Conservation (phyloP, 2,797 vertebrate genomes). For the Choloepus didactylus region DNA sequence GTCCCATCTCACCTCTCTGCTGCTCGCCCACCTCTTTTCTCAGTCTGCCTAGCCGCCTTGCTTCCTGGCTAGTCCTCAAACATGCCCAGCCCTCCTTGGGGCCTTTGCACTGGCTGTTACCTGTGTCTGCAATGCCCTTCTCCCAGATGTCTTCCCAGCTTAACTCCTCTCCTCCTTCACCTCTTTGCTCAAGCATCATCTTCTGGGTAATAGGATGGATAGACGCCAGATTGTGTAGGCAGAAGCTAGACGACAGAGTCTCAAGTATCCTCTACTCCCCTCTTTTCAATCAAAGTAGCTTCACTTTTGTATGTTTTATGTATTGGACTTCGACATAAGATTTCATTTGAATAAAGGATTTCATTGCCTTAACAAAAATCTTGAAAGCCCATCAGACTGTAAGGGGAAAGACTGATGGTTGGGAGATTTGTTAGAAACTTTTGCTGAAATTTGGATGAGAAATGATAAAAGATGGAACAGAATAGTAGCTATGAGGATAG, state of each 20-base stretch:
- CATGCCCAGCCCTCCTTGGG: neutral
- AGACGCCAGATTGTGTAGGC: neutral
- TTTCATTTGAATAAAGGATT: conserved; percentile 7
- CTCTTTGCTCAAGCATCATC: neutral
- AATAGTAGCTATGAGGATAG: too few species aligned
- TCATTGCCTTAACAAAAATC: neutral
- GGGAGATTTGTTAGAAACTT: neutral
- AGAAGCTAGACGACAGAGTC: neutral
- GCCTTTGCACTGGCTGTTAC: neutral
- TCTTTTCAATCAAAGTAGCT: neutral
- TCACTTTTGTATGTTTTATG: neutral
- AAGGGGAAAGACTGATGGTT: neutral
- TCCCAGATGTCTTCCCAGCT: neutral
- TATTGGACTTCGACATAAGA: neutral
- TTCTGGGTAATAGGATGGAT: neutral
- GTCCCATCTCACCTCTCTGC: neutral
- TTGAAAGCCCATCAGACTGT: neutral
- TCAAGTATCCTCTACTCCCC: neutral
- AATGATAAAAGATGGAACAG: neutral
- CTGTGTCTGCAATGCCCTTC: neutral
- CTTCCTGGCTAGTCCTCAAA: neutral
- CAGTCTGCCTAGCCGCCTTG: neutral
- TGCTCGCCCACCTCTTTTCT: neutral
- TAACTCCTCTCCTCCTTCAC: neutral
- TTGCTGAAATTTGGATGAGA: neutral